Base-by-base conservation (phyloP, 1,140 invertebrate species). In the Cylas formicarius region DNA sequence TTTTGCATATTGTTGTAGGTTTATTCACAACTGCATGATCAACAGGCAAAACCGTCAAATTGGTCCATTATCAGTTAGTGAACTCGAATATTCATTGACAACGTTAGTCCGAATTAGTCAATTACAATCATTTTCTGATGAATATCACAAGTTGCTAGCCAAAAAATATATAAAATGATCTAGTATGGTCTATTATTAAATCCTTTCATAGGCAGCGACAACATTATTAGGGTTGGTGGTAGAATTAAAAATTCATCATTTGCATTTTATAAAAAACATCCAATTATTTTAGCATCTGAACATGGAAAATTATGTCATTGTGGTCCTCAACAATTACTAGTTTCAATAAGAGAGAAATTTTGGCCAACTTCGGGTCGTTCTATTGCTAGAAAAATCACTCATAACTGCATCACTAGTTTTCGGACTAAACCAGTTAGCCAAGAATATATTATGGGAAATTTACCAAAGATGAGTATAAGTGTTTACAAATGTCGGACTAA, bases 161-260 rank as follows among this genome's bases (percentile, higher is more conserved):
- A 34, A 35, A 24, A 38, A 33, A 38, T 20, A 20, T 16, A 19
- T 17, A 21, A 13, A 47, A 18, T 4, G 26, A 50, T 28, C 4
- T 9, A 47, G 35, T 14, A 37, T 27, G 19, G 6, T 29, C 24
- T 41, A 33, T 2, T 5, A 22, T 24, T 45, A 22, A 49, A 34
- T 35, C 62, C 62, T 0, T 68, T 67, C 44, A 1, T 68, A 5
- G 66, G 68, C 36, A 2, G 43, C 7, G 13, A 50, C 9, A 58
- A 56, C n/a, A 21, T 68, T 4, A 5, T 68, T 5, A 46, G 62
- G 34, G 68, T 69, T n/a, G 67, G 64, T 5, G 66, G 67, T 9
- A 22, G 66, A 16, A 42, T 69, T 10, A 17, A 37, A 18, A 47
- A 65, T 24, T 32, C 57, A 2, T 21, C 50, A 5, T 44, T 68